phyloP scores from a whole-genome alignment of 2,113 vertebrate species.

The Anthoscopus minutus region DNA sequence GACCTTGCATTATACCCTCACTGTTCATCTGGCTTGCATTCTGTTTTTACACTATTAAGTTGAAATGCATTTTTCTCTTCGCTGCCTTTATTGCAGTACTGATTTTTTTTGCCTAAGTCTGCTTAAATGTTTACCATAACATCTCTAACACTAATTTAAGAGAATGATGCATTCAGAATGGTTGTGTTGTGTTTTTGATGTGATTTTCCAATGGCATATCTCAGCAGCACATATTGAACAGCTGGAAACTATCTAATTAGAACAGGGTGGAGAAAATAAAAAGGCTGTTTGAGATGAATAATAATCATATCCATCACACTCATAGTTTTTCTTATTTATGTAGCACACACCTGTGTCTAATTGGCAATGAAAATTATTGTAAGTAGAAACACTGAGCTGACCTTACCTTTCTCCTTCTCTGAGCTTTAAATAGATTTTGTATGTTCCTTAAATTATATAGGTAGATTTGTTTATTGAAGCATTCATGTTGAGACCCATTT shows the following conservation, averaged over 20 bases:
- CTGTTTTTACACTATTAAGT: background rate
- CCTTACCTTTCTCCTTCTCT: background rate
- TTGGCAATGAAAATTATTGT: conserved; percentile 8
- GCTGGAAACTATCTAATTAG: conserved; percentile 60
- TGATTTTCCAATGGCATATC: conserved; percentile 1
- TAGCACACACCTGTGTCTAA: conserved; percentile 22
- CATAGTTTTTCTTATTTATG: conserved; percentile 15
- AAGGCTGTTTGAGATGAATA: conserved; percentile 36
- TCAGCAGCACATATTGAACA: conserved; percentile 42
- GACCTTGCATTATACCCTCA: background rate
- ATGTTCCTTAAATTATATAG: conserved; percentile 41
- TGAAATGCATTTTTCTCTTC: background rate
- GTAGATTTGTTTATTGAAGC: conserved; percentile 30
- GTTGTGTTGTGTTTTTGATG: background rate
- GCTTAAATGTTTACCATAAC: background rate
- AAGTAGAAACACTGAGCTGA: background rate
- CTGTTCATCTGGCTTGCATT: background rate
- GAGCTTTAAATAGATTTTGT: conserved; percentile 9
- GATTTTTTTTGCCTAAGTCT: background rate
- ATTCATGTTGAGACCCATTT: background rate
- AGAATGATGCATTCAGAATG: background rate
- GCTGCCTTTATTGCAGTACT: background rate
- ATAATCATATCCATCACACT: conserved; percentile 45
- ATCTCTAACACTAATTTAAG: background rate
- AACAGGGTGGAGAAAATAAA: background rate